Evolutionary conservation across 2,888 invertebrate species (phyloP), one percentile per base, ranked within the genome.

Genomic region (Phymatocera aterrima): DNA sequence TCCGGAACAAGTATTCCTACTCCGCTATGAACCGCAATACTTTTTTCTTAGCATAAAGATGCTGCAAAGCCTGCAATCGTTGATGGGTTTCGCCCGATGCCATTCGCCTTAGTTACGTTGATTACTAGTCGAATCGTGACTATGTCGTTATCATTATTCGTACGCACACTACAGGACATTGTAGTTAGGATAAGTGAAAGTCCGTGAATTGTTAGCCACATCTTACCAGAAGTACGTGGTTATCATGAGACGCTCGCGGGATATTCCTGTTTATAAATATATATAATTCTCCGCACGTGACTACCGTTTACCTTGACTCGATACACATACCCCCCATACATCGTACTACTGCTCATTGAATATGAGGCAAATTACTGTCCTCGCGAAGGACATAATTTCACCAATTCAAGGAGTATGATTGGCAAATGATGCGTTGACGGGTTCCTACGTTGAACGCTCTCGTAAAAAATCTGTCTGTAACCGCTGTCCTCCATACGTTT

Each of bases 11-110:
- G 15, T 8, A 40, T 37, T 34, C 4, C 2, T 65, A 21, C 37
- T 5, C 1, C 51, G 28, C 28, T 51, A 6, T 24, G 3, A n/a
- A 54, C 12, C 54, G 37, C 18, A 15, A 78, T 65, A 84, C 87
- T 85, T 80, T 81, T 72, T 6, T 72, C 65, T 37, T 79, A 34
- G 68, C 87, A 88, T 48, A 86, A 77, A 74, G 85, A 82, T 37
- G 80, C 81, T 24, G 84, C 84, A n/a, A n/a, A 82, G 31, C 80
- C 81, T 24, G 84, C 28, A 12, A 86, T n/a, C 5, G 82, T 83
- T 1, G 83, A 79, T 2, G 85, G 81, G n/a, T 8, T 75, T 8
- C 37, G 37, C 21, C 57, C 75, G 40, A 57, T 60, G 15, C 75
- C 60, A 57, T 75, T 18, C n/a, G 12, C 40, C 40, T n/a, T 40